phyloP scores from a whole-genome alignment of 2,797 vertebrate species.

The Falco concolor region DNA sequence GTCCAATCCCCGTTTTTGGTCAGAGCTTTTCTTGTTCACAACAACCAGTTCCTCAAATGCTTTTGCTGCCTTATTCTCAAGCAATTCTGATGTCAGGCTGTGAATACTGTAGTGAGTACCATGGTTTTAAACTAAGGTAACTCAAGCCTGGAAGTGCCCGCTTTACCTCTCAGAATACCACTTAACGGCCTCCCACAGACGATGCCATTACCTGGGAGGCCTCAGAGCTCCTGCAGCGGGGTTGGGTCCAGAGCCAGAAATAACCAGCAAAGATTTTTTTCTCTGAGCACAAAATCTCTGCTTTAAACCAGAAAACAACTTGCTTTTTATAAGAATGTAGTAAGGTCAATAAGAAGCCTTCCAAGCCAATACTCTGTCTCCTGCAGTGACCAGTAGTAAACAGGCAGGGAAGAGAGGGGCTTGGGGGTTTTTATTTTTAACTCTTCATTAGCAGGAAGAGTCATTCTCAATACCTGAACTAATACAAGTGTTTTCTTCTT shows the following conservation, averaged over 20 bases:
- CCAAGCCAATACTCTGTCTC: conserved; percentile 18
- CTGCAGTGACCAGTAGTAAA: not conserved
- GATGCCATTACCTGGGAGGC: not conserved
- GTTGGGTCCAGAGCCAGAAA: not conserved
- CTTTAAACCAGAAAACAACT: conserved; percentile 43
- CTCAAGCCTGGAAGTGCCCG: not conserved
- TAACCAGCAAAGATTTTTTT: not conserved
- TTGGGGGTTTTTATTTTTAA: not conserved
- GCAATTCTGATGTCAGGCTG: conserved; percentile 1
- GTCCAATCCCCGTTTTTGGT: not conserved
- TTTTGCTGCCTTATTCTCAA: conserved; percentile 11
- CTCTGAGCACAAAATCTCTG: conserved; percentile 15
- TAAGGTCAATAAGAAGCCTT: conserved; percentile 29
- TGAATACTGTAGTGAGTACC: not conserved
- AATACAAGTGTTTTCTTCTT: not conserved
- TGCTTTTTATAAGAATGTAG: conserved; percentile 20
- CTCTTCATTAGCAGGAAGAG: not conserved
- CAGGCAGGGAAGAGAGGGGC: not conserved
- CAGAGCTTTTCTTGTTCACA: conserved; percentile 2
- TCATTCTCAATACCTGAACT: not conserved
- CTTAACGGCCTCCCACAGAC: conserved; percentile 17
- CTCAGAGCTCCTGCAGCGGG: not conserved
- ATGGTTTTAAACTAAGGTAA: not conserved
- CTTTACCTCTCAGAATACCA: not conserved
- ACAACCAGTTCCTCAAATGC: not conserved